Conservation (phyloP, 2,113 vertebrate species). For the Gavialis gangeticus region DNA sequence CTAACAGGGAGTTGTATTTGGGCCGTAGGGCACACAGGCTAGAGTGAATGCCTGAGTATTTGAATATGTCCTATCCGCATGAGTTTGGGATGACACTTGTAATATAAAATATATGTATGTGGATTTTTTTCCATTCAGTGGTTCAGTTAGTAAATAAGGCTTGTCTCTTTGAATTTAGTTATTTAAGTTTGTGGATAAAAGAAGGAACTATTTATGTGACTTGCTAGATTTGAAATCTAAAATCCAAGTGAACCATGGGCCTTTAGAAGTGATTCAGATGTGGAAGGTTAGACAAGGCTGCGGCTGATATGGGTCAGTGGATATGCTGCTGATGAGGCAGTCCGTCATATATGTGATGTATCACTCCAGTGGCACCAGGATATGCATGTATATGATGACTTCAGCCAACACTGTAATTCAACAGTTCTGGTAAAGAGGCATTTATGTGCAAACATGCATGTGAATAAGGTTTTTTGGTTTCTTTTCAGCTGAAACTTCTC, state of each 20-base stretch:
- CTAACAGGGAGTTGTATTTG: too few relatives aligned
- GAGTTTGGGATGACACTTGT: background rate
- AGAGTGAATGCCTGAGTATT: background rate
- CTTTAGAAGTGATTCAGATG: background rate
- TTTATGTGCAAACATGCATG: background rate
- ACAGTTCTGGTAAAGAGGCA: background rate
- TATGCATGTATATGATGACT: fast-evolving
- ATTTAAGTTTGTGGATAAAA: fast-evolving
- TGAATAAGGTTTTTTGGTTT: background rate
- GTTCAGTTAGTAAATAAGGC: background rate
- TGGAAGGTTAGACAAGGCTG: background rate
- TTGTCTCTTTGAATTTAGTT: background rate
- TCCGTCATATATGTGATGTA: background rate
- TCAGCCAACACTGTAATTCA: fast-evolving
- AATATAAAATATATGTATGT: background rate
- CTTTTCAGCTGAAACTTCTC: background rate
- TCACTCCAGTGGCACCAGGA: fast-evolving
- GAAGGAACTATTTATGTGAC: background rate
- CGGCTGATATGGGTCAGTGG: fast-evolving
- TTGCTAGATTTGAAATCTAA: background rate
- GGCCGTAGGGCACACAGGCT: background rate
- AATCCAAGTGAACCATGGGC: background rate
- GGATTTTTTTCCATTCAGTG: background rate
- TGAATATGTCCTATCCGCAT: background rate
- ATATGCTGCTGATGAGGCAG: background rate